phyloP scores from a whole-genome alignment of 2,113 vertebrate species.

The Craseonycteris thonglongyai region DNA sequence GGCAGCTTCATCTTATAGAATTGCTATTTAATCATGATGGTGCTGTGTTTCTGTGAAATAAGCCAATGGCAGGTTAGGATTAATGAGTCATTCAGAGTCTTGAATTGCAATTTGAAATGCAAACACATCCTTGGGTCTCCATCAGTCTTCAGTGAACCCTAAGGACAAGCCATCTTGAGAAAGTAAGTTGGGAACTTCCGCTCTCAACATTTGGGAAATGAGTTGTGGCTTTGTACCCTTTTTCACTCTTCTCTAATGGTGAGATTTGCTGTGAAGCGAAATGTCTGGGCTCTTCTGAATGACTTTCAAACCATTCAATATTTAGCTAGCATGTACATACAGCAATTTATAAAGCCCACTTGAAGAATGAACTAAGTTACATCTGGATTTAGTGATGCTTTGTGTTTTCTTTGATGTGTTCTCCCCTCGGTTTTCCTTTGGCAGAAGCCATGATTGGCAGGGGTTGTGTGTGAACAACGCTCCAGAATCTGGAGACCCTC shows the following conservation, averaged over 20 bases:
- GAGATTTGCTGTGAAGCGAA: not conserved
- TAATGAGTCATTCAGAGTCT: slow-evolving; percentile 32
- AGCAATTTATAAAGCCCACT: not conserved
- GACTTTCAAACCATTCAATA: not conserved
- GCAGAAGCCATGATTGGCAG: not conserved
- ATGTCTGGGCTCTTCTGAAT: not conserved
- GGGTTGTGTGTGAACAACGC: not conserved
- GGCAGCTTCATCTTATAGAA: slow-evolving; percentile 21
- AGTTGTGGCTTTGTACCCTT: not conserved
- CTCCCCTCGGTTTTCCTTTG: not conserved
- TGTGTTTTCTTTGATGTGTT: not conserved
- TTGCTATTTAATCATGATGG: slow-evolving; percentile 33
- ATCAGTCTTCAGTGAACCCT: not conserved
- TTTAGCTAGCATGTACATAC: not conserved
- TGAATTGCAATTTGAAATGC: slow-evolving; percentile 50
- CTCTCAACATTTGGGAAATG: not conserved
- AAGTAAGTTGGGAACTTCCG: not conserved
- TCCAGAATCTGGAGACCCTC: not conserved
- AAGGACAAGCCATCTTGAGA: not conserved
- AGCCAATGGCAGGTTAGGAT: slow-evolving; percentile 26
- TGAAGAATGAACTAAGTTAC: not conserved
- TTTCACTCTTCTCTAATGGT: not conserved
- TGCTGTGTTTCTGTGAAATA: slow-evolving; percentile 56
- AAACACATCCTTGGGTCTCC: not conserved
- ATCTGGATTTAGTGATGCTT: not conserved